phyloP scores from a whole-genome alignment of 1,140 invertebrate species.

The Bombus balteatus region DNA sequence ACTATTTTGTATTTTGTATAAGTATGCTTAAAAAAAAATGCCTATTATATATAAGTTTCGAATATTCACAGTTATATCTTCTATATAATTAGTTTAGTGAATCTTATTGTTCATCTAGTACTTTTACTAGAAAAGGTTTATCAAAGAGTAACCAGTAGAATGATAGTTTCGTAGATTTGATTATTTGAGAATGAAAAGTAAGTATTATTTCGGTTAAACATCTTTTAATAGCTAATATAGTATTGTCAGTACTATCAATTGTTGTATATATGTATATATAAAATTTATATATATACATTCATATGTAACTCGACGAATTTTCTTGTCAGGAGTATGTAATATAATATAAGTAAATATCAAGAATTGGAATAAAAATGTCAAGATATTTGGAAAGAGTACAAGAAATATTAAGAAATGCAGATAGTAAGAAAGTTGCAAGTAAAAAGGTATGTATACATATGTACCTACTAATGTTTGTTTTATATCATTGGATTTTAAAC shows the following conservation, averaged over 20 bases:
- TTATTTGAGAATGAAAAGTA: neutral
- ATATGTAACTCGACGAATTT: neutral
- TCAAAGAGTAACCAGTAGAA: neutral
- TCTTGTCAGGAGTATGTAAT: neutral
- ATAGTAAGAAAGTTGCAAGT: slow-evolving; percentile 61
- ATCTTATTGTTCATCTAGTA: slow-evolving; percentile 12
- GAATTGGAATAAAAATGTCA: slow-evolving; percentile 61
- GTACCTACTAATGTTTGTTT: neutral
- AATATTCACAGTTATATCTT: neutral
- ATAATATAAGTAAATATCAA: neutral
- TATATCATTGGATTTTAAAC: neutral
- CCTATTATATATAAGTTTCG: neutral
- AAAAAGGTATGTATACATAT: slow-evolving; percentile 62
- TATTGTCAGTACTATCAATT: neutral
- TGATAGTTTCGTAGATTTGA: neutral
- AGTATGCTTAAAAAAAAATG: neutral
- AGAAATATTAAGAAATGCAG: slow-evolving; percentile 47
- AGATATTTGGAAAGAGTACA: slow-evolving; percentile 52
- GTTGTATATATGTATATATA: neutral
- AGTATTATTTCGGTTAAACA: neutral
- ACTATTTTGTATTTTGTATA: neutral
- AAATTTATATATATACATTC: neutral
- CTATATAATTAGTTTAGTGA: neutral
- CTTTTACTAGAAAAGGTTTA: neutral
- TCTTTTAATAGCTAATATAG: neutral